phyloP scores from a whole-genome alignment of 30 jellyfish, hydroid and myxozoan genomes.

The Aurelia sp. region DNA sequence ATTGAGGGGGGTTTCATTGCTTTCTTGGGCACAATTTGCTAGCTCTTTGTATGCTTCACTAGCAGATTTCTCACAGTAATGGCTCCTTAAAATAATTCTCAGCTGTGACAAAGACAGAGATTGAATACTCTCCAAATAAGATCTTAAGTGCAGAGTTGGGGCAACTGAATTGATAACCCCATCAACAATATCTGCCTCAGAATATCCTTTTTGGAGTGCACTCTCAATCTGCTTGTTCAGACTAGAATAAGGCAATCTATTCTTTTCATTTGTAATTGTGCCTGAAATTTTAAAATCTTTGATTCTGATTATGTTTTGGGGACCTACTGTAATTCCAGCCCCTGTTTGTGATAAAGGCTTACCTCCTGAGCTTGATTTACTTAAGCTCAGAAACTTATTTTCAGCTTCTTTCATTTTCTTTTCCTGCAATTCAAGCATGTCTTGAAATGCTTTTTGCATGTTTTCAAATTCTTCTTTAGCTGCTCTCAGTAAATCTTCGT shows the following conservation, averaged over 20 bases:
- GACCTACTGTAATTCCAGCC: slow-evolving; percentile 27
- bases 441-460: slow-evolving; percentile 25
- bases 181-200: slow-evolving; percentile 57
- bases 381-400: slow-evolving; percentile 25
- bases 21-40: slow-evolving; percentile 26
- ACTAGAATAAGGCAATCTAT: slow-evolving; percentile 13
- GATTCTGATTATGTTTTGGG: slow-evolving; percentile 26
- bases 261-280: slow-evolving; percentile 32
- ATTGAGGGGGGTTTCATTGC: slow-evolving; percentile 19
- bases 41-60: slow-evolving; percentile 42
- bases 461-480: slow-evolving; percentile 44
- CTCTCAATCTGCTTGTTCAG: slow-evolving; percentile 56
- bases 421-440: slow-evolving; percentile 24
- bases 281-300: slow-evolving; percentile 46
- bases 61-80: slow-evolving; percentile 52
- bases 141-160: slow-evolving; percentile 52
- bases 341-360: slow-evolving; percentile 39
- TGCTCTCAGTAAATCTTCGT: slow-evolving; percentile 30
- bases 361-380: slow-evolving; percentile 1
- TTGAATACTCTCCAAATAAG: slow-evolving; percentile 49
- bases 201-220: slow-evolving; percentile 39
- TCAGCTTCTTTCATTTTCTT: slow-evolving; percentile 54
- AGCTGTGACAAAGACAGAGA: slow-evolving; percentile 11
- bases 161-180: slow-evolving; percentile 60
- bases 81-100: slow-evolving; percentile 33